Conservation (phyloP, 1,140 invertebrate genomes). For the Tyrophagus putrescentiae region DNA sequence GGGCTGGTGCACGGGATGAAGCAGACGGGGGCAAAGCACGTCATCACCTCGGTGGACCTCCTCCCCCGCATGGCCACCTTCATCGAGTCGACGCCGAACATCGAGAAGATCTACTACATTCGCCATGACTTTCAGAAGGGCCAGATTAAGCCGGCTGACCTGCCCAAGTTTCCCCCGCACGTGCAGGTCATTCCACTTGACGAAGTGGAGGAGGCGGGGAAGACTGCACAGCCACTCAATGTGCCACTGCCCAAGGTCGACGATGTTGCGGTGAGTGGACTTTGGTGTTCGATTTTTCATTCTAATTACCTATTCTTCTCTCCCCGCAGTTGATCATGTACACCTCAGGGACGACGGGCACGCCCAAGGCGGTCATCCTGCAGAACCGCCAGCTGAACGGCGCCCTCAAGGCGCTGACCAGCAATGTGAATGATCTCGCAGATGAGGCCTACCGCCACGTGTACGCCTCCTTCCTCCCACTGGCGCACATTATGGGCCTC, state of each 20-base stretch:
- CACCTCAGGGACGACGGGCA: constrained; percentile 30
- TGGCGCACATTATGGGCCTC: constrained; percentile 94
- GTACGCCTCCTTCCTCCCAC: constrained; percentile 85
- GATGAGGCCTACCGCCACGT: constrained; percentile 41
- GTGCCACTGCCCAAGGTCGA: constrained; percentile 21
- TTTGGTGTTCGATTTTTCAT: constrained; percentile 33
- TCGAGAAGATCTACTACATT: constrained; percentile 22
- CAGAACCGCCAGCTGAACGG: constrained; percentile 29
- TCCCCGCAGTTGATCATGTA: constrained; percentile 38
- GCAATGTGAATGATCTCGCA: constrained; percentile 43
- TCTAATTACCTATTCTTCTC: constrained; percentile 37
- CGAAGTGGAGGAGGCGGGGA: constrained; percentile 8
- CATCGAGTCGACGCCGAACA: constrained; percentile 2
- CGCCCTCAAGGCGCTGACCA: constrained; percentile 70
- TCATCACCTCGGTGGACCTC: constrained; percentile 30
- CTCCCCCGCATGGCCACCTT: constrained; percentile 26
- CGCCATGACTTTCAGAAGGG: constrained; percentile 10
- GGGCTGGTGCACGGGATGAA: constrained; percentile 88
- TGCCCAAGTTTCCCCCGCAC: constrained; percentile 48
- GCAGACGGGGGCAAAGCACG: constrained; percentile 70
- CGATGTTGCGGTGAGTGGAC: constrained; percentile 36
- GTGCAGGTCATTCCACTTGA: constrained; percentile 36
- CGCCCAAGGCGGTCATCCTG: constrained; percentile 29
- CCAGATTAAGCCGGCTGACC: too few relatives aligned
- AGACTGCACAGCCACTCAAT: not conserved